Conservation (phyloP, 2,797 vertebrate genomes). For the Chaenodraco wilsoni region DNA sequence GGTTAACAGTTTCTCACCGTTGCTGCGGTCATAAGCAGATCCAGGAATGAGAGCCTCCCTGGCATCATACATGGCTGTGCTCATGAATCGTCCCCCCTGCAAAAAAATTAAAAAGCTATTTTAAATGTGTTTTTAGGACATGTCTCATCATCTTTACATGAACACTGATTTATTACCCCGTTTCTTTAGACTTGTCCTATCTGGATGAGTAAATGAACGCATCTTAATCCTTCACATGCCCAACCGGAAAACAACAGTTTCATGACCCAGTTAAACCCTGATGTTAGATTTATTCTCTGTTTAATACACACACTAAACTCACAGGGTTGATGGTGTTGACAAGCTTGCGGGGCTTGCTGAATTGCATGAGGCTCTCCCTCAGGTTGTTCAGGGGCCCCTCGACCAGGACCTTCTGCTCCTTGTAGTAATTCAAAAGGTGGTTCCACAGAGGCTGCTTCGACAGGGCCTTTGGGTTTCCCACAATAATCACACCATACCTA, state of each 20-base stretch:
- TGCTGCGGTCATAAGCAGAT: slow-evolving; percentile 94
- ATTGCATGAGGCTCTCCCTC: slow-evolving; percentile 96
- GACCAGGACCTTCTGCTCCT: slow-evolving; percentile 97
- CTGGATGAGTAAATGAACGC: neutral
- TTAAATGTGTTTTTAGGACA: slow-evolving; percentile 1
- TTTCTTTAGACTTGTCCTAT: neutral
- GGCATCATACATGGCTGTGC: slow-evolving; percentile 97
- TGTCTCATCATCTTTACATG: slow-evolving; percentile 3
- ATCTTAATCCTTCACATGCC: slow-evolving; percentile 7
- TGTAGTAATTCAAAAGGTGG: slow-evolving; percentile 95
- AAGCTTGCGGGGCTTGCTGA: slow-evolving; percentile 96
- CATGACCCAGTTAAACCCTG: slow-evolving; percentile 20
- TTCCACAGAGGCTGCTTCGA: slow-evolving; percentile 97
- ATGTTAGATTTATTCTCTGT: neutral
- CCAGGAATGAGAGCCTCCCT: slow-evolving; percentile 96
- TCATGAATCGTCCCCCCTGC: slow-evolving; percentile 97
- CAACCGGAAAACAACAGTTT: slow-evolving; percentile 14
- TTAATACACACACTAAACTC: slow-evolving; percentile 57
- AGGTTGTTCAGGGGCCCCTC: slow-evolving; percentile 96
- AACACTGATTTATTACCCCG: slow-evolving; percentile 20
- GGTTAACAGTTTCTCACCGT: slow-evolving; percentile 80
- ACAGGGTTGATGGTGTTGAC: slow-evolving; percentile 97
- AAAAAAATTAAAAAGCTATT: slow-evolving; percentile 16
- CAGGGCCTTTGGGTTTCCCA: slow-evolving; percentile 94
- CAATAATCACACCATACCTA: slow-evolving; percentile 95